Conservation (phyloP, 1,140 invertebrate genomes). For the Sycobia sp. region DNA sequence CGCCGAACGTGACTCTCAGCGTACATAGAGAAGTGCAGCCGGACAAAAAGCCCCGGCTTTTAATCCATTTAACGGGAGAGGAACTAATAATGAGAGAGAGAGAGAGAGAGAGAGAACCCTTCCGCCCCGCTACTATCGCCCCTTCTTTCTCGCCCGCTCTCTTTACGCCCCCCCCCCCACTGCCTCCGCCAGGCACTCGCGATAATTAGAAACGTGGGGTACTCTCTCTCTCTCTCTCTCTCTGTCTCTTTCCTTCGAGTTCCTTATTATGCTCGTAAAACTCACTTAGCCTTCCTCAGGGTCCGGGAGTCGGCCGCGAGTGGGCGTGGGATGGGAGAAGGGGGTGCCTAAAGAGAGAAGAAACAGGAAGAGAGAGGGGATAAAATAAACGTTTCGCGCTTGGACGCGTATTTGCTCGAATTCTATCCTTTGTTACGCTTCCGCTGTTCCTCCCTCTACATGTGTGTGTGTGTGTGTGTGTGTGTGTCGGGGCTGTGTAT, state of each 20-base stretch:
- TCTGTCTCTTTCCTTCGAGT: no score
- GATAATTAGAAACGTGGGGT: slow-evolving; percentile 14
- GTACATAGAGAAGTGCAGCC: not conserved
- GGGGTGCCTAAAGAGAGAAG: not conserved
- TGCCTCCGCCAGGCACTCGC: not conserved
- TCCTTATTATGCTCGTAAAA: slow-evolving; percentile 12
- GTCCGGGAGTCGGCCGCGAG: not conserved
- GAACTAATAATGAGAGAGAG: slow-evolving; percentile 18
- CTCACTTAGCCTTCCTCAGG: not conserved
- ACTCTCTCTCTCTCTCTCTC: no score
- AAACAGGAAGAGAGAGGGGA: not conserved
- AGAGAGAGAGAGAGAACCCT: no score
- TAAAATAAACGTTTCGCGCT: not conserved
- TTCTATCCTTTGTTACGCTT: not conserved
- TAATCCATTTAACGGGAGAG: slow-evolving; percentile 19
- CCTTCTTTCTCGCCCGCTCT: no score
- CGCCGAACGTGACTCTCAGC: not conserved
- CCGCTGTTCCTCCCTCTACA: not conserved
- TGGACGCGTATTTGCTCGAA: not conserved
- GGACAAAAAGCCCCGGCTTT: slow-evolving; percentile 7
- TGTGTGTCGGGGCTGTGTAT: no score
- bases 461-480: no score
- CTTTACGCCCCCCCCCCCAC: not conserved
- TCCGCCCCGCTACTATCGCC: no score
- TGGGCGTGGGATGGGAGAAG: no score